phyloP scores from a whole-genome alignment of 2,888 invertebrate species.

The Diogma glabrata region DNA sequence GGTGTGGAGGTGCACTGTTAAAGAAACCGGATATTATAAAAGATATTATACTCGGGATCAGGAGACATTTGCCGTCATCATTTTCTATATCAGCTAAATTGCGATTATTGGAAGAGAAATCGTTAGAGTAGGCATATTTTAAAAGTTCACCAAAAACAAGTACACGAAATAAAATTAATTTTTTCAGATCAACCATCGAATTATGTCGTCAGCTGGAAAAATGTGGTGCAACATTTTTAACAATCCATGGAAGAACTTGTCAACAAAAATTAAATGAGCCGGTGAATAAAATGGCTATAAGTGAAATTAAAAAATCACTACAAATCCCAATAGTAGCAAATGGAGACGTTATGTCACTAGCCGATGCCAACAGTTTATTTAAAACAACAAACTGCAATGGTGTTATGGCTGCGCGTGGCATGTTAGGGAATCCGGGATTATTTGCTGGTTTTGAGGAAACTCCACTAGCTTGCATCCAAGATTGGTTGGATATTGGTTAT shows the following conservation, averaged over 20 bases:
- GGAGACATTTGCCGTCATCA: slow-evolving; percentile 52
- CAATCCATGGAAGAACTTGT: slow-evolving; percentile 87
- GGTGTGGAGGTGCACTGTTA: slow-evolving; percentile 76
- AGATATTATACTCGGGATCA: slow-evolving; percentile 66
- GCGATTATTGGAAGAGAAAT: slow-evolving; percentile 46
- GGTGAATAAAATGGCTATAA: slow-evolving; percentile 58
- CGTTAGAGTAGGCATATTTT: no score
- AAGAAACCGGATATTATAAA: slow-evolving; percentile 71
- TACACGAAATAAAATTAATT: no score
- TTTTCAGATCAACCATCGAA: slow-evolving; percentile 65
- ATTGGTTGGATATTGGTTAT: slow-evolving; percentile 66
- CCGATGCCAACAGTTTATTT: slow-evolving; percentile 58
- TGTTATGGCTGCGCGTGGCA: slow-evolving; percentile 84
- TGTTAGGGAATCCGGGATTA: slow-evolving; percentile 83
- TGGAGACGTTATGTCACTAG: slow-evolving; percentile 68
- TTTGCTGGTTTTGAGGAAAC: slow-evolving; percentile 63
- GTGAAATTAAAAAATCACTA: slow-evolving; percentile 57
- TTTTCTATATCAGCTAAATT: slow-evolving; percentile 91
- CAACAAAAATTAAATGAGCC: slow-evolving; percentile 63
- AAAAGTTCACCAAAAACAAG: no score
- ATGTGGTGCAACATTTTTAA: slow-evolving; percentile 78
- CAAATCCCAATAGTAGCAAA: slow-evolving; percentile 81
- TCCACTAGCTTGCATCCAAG: slow-evolving; percentile 62
- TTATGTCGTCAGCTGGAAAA: slow-evolving; percentile 69
- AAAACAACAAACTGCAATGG: slow-evolving; percentile 61